A percentile compares a stretch with the other conserved stretches of the same genome.
Conservation (phyloP, 2,888 invertebrate species). For the Rotaria magnacalcarata region DNA sequence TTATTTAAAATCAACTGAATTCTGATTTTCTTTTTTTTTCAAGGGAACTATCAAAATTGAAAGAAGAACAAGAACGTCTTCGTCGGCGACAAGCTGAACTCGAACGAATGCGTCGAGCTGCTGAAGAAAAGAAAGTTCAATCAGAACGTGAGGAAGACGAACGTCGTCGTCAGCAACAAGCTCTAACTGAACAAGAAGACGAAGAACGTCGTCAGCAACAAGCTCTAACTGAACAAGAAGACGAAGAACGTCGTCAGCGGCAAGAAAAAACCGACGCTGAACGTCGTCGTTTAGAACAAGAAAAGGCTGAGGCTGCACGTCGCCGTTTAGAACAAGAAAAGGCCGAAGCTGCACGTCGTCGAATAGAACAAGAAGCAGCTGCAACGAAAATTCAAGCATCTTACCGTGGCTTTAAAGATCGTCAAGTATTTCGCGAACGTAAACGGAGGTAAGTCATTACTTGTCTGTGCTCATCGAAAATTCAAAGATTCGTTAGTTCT, state of each 20-base stretch:
- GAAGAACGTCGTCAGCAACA: background rate
- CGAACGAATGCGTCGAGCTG: slow-evolving; percentile 3
- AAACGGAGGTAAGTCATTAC: background rate
- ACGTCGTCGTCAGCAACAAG: background rate
- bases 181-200: background rate
- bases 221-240: background rate
- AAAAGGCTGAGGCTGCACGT: background rate
- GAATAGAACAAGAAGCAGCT: background rate
- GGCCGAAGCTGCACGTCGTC: too few species aligned
- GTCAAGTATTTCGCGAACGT: background rate
- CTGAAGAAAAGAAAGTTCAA: background rate
- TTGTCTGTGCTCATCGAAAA: background rate
- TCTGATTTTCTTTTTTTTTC: too few species aligned
- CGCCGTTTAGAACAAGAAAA: too few species aligned
- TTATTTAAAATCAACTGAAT: too few species aligned
- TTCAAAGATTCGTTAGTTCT: too few species aligned
- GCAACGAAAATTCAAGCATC: background rate
- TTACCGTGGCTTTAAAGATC: background rate
- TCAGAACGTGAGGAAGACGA: background rate
- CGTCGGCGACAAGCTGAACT: slow-evolving; percentile 16
- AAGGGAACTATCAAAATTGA: background rate
- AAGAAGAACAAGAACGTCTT: slow-evolving; percentile 25
- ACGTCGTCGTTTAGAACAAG: background rate
- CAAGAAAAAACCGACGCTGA: too few species aligned
- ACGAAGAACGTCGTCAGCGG: background rate